phyloP scores from a whole-genome alignment of 2,888 invertebrate species.

The Mesorhabditis sp. region DNA sequence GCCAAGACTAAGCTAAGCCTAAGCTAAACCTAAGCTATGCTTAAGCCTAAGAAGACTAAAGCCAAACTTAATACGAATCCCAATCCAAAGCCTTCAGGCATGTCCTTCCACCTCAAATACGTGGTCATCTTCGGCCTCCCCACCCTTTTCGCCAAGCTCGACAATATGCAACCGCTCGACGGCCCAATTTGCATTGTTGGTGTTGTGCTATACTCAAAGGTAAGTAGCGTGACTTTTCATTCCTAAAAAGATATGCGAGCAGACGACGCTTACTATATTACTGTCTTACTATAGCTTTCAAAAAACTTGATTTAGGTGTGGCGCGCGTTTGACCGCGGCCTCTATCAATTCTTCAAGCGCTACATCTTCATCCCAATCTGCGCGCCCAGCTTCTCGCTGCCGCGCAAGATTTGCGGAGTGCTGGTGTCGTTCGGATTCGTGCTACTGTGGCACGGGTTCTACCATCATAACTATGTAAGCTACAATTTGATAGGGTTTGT shows the following conservation, averaged over 20 bases:
- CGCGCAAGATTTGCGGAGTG: conserved; percentile 59
- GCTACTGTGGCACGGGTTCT: conserved; percentile 62
- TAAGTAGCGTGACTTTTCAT: conserved; percentile 10
- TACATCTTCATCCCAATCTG: conserved; percentile 63
- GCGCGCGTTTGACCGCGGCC: conserved; percentile 62
- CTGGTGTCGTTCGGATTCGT: conserved; percentile 60
- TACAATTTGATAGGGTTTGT: not conserved
- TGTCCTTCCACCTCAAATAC: conserved; percentile 63
- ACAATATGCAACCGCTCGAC: conserved; percentile 59
- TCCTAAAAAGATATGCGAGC: not conserved
- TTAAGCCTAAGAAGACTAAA: too few species aligned
- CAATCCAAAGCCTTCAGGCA: conserved; percentile 45
- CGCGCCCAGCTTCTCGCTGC: conserved; percentile 58
- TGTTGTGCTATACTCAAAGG: conserved; percentile 61
- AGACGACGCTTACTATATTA: not conserved
- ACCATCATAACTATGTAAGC: conserved; percentile 57
- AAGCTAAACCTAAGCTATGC: not conserved
- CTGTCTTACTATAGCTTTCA: not conserved
- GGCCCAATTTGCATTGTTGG: conserved; percentile 62
- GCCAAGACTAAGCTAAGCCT: not conserved
- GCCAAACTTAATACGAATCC: not conserved
- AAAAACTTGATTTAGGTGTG: conserved; percentile 52
- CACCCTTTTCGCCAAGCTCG: conserved; percentile 58
- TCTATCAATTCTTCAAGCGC: conserved; percentile 61
- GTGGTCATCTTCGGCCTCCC: conserved; percentile 62